phyloP scores from a whole-genome alignment of 2,113 vertebrate genomes.

The Falcunculus frontatus region DNA sequence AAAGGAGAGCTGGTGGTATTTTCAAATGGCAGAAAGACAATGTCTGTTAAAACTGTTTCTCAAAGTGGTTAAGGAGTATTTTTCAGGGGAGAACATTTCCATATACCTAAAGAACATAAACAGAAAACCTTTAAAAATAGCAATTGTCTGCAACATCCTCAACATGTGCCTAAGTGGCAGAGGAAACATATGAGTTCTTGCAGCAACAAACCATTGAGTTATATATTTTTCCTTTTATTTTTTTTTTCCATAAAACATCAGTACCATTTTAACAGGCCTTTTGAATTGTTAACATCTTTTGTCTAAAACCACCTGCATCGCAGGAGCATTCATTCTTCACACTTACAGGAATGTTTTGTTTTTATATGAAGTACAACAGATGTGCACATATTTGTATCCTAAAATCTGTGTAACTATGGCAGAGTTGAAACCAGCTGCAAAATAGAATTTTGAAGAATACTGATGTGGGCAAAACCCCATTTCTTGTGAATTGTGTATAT shows the following conservation, averaged over 20 bases:
- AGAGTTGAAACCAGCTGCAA: not conserved
- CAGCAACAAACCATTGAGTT: not conserved
- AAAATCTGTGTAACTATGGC: not conserved
- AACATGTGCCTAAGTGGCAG: not conserved
- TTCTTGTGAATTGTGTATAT: not conserved
- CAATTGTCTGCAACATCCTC: not conserved
- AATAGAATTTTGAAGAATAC: not conserved
- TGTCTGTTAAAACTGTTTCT: not conserved
- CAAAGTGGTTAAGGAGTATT: not conserved
- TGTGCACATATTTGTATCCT: not conserved
- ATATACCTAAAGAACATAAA: not conserved
- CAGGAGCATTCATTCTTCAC: not conserved
- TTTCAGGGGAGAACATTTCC: not conserved
- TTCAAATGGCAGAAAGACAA: not conserved
- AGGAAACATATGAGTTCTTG: not conserved
- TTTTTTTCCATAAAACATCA: not conserved
- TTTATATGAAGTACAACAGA: not conserved
- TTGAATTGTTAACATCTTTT: not conserved
- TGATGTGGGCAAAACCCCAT: not conserved
- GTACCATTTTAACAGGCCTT: not conserved
- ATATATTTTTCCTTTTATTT: not conserved
- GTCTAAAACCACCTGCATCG: constrained; percentile 4
- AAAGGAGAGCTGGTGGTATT: not conserved
- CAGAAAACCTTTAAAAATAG: not conserved
- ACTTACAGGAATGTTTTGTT: not conserved